Evolutionary conservation across 2,113 vertebrate genomes (phyloP), one percentile per base, ranked within the genome.

Genomic region (Meleagris gallopavo): DNA sequence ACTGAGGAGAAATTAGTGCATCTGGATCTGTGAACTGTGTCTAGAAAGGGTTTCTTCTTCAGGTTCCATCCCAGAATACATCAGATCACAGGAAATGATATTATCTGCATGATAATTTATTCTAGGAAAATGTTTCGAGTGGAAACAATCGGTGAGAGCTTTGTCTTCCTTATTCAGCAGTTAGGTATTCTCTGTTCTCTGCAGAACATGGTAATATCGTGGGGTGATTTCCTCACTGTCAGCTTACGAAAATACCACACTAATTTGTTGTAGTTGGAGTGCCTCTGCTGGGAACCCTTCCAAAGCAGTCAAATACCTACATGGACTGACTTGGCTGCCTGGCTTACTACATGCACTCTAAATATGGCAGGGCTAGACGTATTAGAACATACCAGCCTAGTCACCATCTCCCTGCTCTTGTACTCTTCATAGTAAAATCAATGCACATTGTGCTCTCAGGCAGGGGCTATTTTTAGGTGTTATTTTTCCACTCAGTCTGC

Each of bases 401-500:
- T 96, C 96, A 97, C 90, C 95, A 89, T 85, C 97, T 94, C 94
- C 81, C 95, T 90, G 84, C 84, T 96, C 90, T 92, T 96, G 64
- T 83, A 71, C 91, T 95, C 94, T 95, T 88, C 95, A 93, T 96
- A 97, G 94, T 94, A 89, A 95, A 97, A 95, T 95, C 91, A 90
- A 93, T 38, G 88, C 48, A 93, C 95, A 93, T 94, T 95, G 96
- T 97, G 95, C 96, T 97, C 97, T 93, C 76, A 94, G 90, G 90
- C 54, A 36, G 73, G 60, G 45, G 93, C 95, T 97, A 97, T 96
- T 97, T 97, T 95, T 97, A 97, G 97, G 96, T 96, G 94, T 72
- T 96, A 93, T 96, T 98, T 97, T 97, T 96, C 91, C 96, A 97
- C 94, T 96, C n/a, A 87, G 97, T 97, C 96, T 97, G 94, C 96